phyloP scores from a whole-genome alignment of 2,888 invertebrate species.

The Drosophila mayaguana region DNA sequence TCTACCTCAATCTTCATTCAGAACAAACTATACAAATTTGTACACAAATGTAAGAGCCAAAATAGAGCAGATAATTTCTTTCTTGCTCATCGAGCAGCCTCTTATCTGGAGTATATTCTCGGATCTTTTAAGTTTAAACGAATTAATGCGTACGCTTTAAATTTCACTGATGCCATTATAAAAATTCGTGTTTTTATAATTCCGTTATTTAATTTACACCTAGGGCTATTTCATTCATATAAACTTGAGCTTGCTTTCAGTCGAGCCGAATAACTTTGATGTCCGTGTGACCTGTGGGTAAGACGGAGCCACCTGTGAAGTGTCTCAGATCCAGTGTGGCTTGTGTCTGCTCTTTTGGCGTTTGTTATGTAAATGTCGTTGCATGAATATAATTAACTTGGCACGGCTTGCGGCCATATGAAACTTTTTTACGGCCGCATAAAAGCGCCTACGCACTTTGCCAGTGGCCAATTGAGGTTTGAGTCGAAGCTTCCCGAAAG shows the following conservation, averaged over 20 bases:
- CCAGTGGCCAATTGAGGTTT: slow-evolving; percentile 30
- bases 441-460: slow-evolving; percentile 55
- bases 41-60: too few relatives aligned
- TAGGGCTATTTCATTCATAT: slow-evolving; percentile 61
- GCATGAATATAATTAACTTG: slow-evolving; percentile 74
- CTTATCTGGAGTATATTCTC: too few relatives aligned
- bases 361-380: slow-evolving; percentile 69
- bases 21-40: too few relatives aligned
- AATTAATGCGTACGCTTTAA: background rate
- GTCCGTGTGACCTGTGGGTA: slow-evolving; percentile 29
- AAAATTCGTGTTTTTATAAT: slow-evolving; percentile 56
- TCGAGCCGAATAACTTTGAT: slow-evolving; percentile 45
- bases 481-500: slow-evolving; percentile 38
- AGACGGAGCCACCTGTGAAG: background rate
- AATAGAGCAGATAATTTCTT: background rate
- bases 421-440: slow-evolving; percentile 50
- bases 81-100: background rate
- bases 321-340: slow-evolving; percentile 1
- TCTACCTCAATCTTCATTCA: too few relatives aligned
- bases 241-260: slow-evolving; percentile 22
- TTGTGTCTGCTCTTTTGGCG: slow-evolving; percentile 50
- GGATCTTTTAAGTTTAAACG: background rate
- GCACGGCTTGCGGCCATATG: slow-evolving; percentile 48
- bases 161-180: slow-evolving; percentile 18
- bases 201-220: slow-evolving; percentile 66